A percentile compares a stretch with the other conserved stretches of the same genome.
Evolutionary conservation across 2,113 vertebrate species (phyloP).

Genomic region (Gasterosteus nipponicus): DNA sequence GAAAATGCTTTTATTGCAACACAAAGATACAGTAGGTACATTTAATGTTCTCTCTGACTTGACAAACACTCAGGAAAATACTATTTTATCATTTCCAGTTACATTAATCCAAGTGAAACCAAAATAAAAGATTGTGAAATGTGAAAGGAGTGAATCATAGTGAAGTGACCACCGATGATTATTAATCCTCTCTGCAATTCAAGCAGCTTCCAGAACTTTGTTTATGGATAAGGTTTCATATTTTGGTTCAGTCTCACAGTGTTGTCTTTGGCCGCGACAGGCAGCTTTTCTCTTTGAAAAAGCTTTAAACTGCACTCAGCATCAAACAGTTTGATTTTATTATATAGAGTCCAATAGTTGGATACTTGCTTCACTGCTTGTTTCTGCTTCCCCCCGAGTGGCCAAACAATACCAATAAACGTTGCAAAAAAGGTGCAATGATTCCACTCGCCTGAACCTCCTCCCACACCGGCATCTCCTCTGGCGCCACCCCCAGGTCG

Average conservation of each 20-base stretch:
- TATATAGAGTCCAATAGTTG: background rate
- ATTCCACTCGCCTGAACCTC: slow-evolving; percentile 78
- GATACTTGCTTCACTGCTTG: background rate
- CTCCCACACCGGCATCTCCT: slow-evolving; percentile 87
- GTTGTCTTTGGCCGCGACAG: background rate
- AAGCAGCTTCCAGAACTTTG: background rate
- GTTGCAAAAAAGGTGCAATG: background rate
- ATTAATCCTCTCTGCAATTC: background rate
- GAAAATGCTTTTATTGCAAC: too few species aligned
- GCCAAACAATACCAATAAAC: background rate
- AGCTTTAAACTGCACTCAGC: too few species aligned
- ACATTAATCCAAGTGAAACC: too few species aligned
- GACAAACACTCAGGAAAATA: too few species aligned
- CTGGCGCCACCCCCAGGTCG: slow-evolving; percentile 81
- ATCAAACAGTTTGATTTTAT: background rate
- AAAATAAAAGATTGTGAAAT: too few species aligned
- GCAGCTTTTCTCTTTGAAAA: too few species aligned
- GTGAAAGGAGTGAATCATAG: background rate
- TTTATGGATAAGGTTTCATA: background rate
- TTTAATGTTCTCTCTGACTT: too few species aligned
- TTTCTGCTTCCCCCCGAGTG: background rate
- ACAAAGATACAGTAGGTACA: too few species aligned
- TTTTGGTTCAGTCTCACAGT: background rate
- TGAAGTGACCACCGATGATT: background rate
- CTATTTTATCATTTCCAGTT: too few species aligned